Evolutionary conservation across 2,797 vertebrate genomes (phyloP), one percentile per base, ranked within the genome.

Genomic region (Myiotriccus ornatus): DNA sequence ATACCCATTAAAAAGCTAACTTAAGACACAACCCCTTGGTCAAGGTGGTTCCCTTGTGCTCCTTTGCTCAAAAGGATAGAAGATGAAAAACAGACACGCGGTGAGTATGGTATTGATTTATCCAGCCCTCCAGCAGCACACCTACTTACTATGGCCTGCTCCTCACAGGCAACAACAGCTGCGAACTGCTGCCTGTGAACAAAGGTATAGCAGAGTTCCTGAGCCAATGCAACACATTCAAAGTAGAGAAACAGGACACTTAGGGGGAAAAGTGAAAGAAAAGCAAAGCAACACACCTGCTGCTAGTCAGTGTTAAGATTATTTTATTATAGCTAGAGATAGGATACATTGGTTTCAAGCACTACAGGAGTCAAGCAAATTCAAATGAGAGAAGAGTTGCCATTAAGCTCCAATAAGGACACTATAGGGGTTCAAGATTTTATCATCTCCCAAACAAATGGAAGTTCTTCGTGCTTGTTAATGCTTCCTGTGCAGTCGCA

Each of bases 61-160:
- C 30, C 46, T 17, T 8, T 8, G 32, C 27, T 74, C 9, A 2
- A 2, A 62, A 41, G 8, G 18, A 6, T 6, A 43, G n/a, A 21
- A 23, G 25, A 24, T 55, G 67, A 12, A 35, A 60, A 74, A 0
- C 0, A 21, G 27, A 59, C 65, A 19, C 9, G 7, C 12, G 0
- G 3, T 2, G 2, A 7, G 17, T 1, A 3, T 2, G 8, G 3
- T 4, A 27, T 1, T 2, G 2, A 34, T n/a, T 27, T 4, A 1
- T 12, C 30, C 63, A 49, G 28, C 21, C 23, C 24, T 32, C 6
- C 35, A 59, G 23, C 52, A 62, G 65, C 43, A 68, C 4, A 25
- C 13, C 4, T 1, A 1, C 7, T 16, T 1, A 1, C 22, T 4
- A 0, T 0, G 8, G 19, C 14, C 35, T 10, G 2, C 52, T 9